Percentiles rank a stretch among this genome's conserved stretches.
Evolutionary conservation across 1,140 invertebrate genomes (phyloP).

Genomic region (Drepana arcuata): DNA sequence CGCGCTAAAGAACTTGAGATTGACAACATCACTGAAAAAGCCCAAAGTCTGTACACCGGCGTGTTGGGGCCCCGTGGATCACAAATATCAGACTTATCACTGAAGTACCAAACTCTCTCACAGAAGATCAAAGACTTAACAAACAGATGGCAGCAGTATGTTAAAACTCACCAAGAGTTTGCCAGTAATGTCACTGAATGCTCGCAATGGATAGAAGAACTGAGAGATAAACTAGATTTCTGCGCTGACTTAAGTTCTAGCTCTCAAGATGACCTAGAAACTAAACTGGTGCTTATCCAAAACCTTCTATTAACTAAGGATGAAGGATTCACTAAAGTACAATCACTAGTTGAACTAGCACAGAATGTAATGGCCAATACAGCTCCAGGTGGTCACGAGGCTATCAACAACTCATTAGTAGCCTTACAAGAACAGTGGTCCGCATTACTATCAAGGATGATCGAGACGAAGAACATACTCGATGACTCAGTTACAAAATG

Average conservation of each 20-base stretch:
- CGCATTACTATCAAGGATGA: conserved; percentile 86
- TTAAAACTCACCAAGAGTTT: conserved; percentile 91
- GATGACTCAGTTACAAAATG: conserved; percentile 93
- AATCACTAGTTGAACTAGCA: conserved; percentile 88
- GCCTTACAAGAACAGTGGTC: conserved; percentile 94
- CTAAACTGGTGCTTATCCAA: conserved; percentile 87
- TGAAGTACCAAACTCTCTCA: conserved; percentile 92
- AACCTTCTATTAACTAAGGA: conserved; percentile 91
- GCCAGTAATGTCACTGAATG: conserved; percentile 85
- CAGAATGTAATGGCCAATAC: conserved; percentile 95
- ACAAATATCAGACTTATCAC: conserved; percentile 88
- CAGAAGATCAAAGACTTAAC: conserved; percentile 93
- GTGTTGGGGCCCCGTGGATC: conserved; percentile 75
- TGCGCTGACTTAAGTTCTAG: conserved; percentile 87
- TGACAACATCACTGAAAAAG: conserved; percentile 91
- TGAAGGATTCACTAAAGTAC: conserved; percentile 90
- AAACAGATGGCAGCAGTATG: conserved; percentile 93
- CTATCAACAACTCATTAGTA: conserved; percentile 87
- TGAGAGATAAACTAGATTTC: conserved; percentile 87
- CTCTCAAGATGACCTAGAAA: conserved; percentile 88
- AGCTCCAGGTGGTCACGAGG: conserved; percentile 87
- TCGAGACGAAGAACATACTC: conserved; percentile 89
- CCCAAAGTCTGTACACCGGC: conserved; percentile 86
- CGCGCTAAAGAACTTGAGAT: conserved; percentile 93
- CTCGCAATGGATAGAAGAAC: conserved; percentile 86